Conservation (phyloP, 1,140 invertebrate genomes). For the Dufourea novaeangliae region DNA sequence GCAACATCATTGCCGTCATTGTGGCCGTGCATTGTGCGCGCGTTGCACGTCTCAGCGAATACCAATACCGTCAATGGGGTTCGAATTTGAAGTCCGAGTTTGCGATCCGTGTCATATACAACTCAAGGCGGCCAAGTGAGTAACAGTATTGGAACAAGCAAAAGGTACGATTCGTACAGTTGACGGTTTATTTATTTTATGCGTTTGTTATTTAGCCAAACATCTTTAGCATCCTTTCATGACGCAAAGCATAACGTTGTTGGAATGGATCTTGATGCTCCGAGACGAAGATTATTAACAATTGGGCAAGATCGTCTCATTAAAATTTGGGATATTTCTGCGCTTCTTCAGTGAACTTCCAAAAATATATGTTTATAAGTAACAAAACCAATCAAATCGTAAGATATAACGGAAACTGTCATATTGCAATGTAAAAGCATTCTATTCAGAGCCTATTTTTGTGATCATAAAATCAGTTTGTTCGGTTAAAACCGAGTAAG, state of each 20-base stretch:
- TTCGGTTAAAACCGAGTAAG: slow-evolving; percentile 33
- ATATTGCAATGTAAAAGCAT: slow-evolving; percentile 50
- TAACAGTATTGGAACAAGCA: slow-evolving; percentile 57
- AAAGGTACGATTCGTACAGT: neutral
- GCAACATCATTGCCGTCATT: slow-evolving; percentile 95
- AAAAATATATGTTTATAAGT: slow-evolving; percentile 45
- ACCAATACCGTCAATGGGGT: slow-evolving; percentile 97
- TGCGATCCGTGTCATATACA: slow-evolving; percentile 95
- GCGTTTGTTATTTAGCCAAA: slow-evolving; percentile 84
- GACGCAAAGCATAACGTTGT: slow-evolving; percentile 96
- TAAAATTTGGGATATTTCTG: slow-evolving; percentile 92
- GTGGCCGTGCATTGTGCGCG: slow-evolving; percentile 96
- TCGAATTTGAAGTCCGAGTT: slow-evolving; percentile 98
- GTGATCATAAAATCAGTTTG: slow-evolving; percentile 60
- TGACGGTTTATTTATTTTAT: slow-evolving; percentile 12
- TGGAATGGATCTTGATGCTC: slow-evolving; percentile 94
- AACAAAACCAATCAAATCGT: slow-evolving; percentile 62
- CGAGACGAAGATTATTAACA: slow-evolving; percentile 91
- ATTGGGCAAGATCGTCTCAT: slow-evolving; percentile 97
- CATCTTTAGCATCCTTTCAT: slow-evolving; percentile 95
- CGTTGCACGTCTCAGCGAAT: slow-evolving; percentile 94
- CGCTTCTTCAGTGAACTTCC: slow-evolving; percentile 81
- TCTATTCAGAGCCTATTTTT: slow-evolving; percentile 68
- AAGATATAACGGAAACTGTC: slow-evolving; percentile 44
- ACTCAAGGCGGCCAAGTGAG: slow-evolving; percentile 93